A percentile compares a stretch with the other conserved stretches of the same genome.
Conservation (phyloP, 2,888 invertebrate genomes). For the Amphipyra berbera region DNA sequence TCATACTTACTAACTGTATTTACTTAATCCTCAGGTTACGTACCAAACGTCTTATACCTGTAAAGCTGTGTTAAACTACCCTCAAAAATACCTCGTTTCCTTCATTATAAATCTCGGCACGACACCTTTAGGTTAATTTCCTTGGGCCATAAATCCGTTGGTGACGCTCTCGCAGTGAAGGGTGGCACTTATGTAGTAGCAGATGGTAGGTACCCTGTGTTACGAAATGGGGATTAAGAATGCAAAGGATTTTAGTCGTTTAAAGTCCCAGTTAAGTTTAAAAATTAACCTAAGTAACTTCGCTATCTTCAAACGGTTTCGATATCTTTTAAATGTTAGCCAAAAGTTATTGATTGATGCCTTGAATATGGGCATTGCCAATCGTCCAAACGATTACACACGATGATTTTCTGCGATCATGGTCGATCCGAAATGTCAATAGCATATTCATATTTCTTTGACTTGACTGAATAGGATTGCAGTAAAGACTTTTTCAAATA, state of each 20-base stretch:
- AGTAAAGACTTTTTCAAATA: too few species aligned
- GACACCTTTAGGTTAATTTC: conserved; percentile 85
- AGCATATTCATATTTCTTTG: too few species aligned
- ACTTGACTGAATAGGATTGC: too few species aligned
- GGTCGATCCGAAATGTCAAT: too few species aligned
- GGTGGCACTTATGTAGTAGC: conserved; percentile 53
- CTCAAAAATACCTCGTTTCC: conserved; percentile 83
- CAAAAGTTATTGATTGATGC: too few species aligned
- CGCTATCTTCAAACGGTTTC: neutral
- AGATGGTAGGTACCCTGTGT: conserved; percentile 37
- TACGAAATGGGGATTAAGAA: conserved; percentile 28
- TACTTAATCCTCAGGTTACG: conserved; percentile 28
- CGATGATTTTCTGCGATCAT: too few species aligned
- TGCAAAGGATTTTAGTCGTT: conserved; percentile 10
- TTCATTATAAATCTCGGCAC: conserved; percentile 81
- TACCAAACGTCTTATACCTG: conserved; percentile 40
- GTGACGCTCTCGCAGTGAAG: conserved; percentile 60
- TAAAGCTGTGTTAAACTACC: conserved; percentile 69
- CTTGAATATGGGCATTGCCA: too few species aligned
- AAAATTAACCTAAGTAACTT: too few species aligned
- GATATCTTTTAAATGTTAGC: neutral
- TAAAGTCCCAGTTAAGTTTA: too few species aligned
- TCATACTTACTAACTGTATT: conserved; percentile 12
- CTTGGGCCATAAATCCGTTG: conserved; percentile 79
- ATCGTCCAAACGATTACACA: too few species aligned